Percentiles rank a stretch among this genome's conserved stretches.
These are phyloP conservation scores for Zaprionus vittiger DNA, from an alignment of 1,140 invertebrate species.

Conservation along the genomic window DNA sequence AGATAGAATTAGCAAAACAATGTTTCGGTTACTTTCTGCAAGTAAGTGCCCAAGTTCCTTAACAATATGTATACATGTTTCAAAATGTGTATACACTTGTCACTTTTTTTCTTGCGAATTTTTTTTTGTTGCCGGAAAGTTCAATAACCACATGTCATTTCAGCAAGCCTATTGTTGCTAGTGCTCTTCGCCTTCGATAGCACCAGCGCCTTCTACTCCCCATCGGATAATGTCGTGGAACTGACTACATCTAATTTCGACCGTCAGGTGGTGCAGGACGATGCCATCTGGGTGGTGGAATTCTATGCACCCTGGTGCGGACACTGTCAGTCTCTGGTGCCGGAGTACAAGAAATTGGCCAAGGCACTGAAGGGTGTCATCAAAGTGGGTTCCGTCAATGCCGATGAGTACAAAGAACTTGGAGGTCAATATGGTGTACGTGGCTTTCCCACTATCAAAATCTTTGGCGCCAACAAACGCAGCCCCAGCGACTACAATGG, in stretches of 20 bases:
- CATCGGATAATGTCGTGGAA: slow-evolving; percentile 94
- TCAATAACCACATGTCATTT: slow-evolving; percentile 1
- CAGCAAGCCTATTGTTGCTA: slow-evolving; percentile 60
- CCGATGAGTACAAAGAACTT: slow-evolving; percentile 94
- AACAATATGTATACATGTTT: not conserved
- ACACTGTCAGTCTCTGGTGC: slow-evolving; percentile 92
- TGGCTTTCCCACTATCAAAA: slow-evolving; percentile 98
- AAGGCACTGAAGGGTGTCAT: slow-evolving; percentile 95
- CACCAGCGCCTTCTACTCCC: slow-evolving; percentile 90
- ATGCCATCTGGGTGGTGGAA: slow-evolving; percentile 94
- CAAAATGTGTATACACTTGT: not conserved
- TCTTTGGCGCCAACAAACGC: slow-evolving; percentile 95
- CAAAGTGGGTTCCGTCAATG: slow-evolving; percentile 96
- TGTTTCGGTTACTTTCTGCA: slow-evolving; percentile 12
- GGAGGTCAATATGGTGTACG: slow-evolving; percentile 92
- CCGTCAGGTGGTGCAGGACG: slow-evolving; percentile 91
- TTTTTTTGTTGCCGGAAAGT: not conserved
- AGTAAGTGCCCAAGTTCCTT: slow-evolving; percentile 37
- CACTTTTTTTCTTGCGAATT: not conserved
- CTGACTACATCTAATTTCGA: slow-evolving; percentile 97
- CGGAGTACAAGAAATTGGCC: slow-evolving; percentile 95
- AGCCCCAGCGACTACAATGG: slow-evolving; percentile 95
- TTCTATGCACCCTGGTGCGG: slow-evolving; percentile 98
- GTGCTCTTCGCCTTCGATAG: slow-evolving; percentile 45
- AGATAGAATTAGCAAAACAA: slow-evolving; percentile 3